Evolutionary conservation across 2,113 vertebrate genomes (phyloP).

Genomic region (Chionomys nivalis): DNA sequence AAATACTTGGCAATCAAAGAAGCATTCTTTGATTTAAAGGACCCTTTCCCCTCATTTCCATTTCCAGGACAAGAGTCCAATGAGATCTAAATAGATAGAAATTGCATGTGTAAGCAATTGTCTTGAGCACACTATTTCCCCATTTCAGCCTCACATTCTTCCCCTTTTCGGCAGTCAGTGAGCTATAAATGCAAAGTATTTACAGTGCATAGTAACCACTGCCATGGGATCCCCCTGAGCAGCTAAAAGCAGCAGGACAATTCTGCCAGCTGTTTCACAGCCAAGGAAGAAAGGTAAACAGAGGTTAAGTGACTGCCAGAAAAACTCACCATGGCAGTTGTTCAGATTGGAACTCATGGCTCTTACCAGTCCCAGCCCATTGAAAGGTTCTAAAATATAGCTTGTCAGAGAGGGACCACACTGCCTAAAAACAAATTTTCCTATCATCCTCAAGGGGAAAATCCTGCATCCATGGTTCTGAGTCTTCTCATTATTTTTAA

Average conservation of each 20-base stretch:
- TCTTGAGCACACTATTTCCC: slow-evolving; percentile 35
- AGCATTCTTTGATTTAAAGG: neutral
- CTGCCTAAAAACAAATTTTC: neutral
- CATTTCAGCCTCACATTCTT: slow-evolving; percentile 11
- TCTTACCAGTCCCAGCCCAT: slow-evolving; percentile 2
- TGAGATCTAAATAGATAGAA: slow-evolving; percentile 57
- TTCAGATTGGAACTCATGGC: slow-evolving; percentile 44
- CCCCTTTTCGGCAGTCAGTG: slow-evolving; percentile 17
- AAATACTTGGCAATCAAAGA: slow-evolving; percentile 42
- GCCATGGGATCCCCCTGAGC: neutral
- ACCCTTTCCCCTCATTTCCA: neutral
- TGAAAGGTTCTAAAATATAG: slow-evolving; percentile 54
- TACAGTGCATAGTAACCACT: neutral
- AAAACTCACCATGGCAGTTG: neutral
- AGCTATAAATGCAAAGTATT: slow-evolving; percentile 13
- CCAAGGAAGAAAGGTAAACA: slow-evolving; percentile 48
- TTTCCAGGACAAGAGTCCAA: slow-evolving; percentile 31
- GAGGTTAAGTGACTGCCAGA: slow-evolving; percentile 61
- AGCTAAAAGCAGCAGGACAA: slow-evolving; percentile 38
- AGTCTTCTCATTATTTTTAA: slow-evolving; percentile 1
- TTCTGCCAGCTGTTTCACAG: slow-evolving; percentile 47
- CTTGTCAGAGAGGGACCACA: slow-evolving; percentile 1
- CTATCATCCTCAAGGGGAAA: neutral
- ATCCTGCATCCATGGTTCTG: neutral
- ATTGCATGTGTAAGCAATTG: slow-evolving; percentile 24